These are phyloP conservation scores for Ptychoptera albimana DNA, from an alignment of 2,888 invertebrate species.

Conservation along the genomic window DNA sequence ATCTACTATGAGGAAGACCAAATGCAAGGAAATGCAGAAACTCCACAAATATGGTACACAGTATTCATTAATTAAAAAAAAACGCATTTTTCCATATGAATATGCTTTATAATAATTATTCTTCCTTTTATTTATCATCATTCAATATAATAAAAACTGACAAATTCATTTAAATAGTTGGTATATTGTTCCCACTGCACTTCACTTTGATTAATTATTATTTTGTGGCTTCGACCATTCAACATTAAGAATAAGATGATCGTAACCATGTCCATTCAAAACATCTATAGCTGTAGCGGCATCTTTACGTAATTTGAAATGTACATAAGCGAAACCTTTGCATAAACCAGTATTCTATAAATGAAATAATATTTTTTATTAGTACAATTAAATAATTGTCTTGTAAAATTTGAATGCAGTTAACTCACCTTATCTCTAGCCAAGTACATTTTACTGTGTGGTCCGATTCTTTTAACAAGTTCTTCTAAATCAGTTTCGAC, in stretches of 20 bases:
- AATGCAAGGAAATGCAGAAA: too few species aligned
- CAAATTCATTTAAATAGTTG: too few species aligned
- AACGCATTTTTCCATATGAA: too few species aligned
- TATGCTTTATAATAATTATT: too few species aligned
- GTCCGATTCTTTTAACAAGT: constrained; percentile 85
- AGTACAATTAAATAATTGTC: background rate
- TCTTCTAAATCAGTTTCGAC: constrained; percentile 91
- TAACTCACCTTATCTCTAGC: constrained; percentile 69
- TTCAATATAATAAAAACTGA: too few species aligned
- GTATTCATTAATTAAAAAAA: too few species aligned
- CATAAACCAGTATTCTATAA: constrained; percentile 57
- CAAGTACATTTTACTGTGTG: constrained; percentile 82
- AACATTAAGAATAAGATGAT: constrained; percentile 95
- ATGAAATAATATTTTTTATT: constrained; percentile 13
- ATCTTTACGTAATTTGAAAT: constrained; percentile 80
- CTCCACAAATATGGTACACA: too few species aligned
- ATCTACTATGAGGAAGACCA: too few species aligned
- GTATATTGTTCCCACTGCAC: too few species aligned
- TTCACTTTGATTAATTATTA: constrained; percentile 15
- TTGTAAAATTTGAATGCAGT: background rate
- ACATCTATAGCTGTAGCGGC: constrained; percentile 82
- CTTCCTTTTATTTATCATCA: too few species aligned
- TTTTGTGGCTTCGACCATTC: constrained; percentile 90
- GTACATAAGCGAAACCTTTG: constrained; percentile 97
- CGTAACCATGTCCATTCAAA: constrained; percentile 88